Percentiles rank a stretch among this genome's conserved stretches.
Evolutionary conservation across 2,113 vertebrate species (phyloP).

Genomic region (Catharus fuscescens): DNA sequence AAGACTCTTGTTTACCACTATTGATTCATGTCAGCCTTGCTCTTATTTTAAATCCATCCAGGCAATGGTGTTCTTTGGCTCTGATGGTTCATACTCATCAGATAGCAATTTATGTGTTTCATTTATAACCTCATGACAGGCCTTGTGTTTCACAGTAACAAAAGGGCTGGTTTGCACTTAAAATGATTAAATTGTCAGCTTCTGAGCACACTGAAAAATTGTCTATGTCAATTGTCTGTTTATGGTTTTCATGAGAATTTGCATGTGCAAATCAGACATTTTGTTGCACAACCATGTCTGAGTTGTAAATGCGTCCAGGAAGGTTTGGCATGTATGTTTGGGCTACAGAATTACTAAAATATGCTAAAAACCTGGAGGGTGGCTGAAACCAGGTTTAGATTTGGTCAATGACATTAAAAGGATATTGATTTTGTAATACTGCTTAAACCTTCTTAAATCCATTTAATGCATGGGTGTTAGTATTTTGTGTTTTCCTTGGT

Average conservation of each 20-base stretch:
- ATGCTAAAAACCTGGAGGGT: not conserved
- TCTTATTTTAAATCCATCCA: not conserved
- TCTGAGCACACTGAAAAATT: not conserved
- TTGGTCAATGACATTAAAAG: not conserved
- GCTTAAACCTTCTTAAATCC: constrained; percentile 47
- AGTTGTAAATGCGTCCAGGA: not conserved
- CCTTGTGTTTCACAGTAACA: not conserved
- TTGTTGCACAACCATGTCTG: not conserved
- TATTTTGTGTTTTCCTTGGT: constrained; percentile 50
- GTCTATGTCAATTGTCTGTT: not conserved
- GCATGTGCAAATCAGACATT: not conserved
- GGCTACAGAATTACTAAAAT: not conserved
- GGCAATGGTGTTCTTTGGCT: not conserved
- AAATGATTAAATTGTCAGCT: not conserved
- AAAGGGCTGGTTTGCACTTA: not conserved
- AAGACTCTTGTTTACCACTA: not conserved
- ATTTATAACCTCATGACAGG: not conserved
- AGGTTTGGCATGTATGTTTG: not conserved
- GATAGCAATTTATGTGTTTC: not conserved
- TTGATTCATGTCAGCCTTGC: not conserved
- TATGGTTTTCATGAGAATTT: not conserved
- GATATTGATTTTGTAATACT: constrained; percentile 25
- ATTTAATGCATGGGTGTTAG: not conserved
- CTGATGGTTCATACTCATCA: not conserved
- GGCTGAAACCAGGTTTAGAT: not conserved